A percentile compares a stretch with the other conserved stretches of the same genome.
Conservation (phyloP, 2,113 vertebrate species). For the Eulemur macaco region DNA sequence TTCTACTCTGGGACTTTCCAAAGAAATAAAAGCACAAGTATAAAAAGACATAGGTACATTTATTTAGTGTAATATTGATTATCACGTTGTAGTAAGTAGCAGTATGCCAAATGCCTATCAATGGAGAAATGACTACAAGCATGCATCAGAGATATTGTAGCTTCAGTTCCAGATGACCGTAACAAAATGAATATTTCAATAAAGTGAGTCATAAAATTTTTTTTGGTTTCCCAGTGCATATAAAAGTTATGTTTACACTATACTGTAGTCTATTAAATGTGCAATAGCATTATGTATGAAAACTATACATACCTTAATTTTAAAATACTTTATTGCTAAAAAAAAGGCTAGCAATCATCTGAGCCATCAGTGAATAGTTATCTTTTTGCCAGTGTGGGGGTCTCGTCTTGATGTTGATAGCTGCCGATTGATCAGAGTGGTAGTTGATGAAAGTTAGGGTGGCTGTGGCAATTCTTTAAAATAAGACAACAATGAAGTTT, state of each 20-base stretch:
- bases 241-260: background rate
- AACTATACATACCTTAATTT: background rate
- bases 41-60: background rate
- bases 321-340: background rate
- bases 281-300: background rate
- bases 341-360: background rate
- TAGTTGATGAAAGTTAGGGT: background rate
- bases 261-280: background rate
- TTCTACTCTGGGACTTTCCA: background rate
- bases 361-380: background rate
- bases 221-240: background rate
- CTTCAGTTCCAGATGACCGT: background rate
- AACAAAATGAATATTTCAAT: background rate
- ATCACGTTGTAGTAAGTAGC: background rate
- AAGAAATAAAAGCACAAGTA: background rate
- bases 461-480: background rate
- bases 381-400: background rate
- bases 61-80: background rate
- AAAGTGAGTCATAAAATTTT: background rate
- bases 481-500: background rate
- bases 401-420: background rate
- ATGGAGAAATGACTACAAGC: background rate
- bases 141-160: background rate
- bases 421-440: background rate
- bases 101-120: background rate